Conservation (phyloP, 2,888 invertebrate species). For the Tinea trinotella region DNA sequence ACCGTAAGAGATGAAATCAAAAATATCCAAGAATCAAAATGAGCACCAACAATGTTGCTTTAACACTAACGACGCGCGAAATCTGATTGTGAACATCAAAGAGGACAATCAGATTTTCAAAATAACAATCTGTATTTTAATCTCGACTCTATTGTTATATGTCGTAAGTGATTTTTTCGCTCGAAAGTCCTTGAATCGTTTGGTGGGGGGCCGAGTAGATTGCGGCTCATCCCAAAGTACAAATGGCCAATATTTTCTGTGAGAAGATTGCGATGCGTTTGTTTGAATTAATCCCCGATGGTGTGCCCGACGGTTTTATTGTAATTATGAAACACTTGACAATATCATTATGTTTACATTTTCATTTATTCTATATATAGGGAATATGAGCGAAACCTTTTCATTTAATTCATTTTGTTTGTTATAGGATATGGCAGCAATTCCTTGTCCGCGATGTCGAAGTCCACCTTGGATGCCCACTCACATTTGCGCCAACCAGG, state of each 20-base stretch:
- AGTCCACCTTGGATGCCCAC: conserved; percentile 89
- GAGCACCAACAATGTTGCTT: conserved; percentile 59
- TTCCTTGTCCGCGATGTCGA: conserved; percentile 83
- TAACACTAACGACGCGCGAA: conserved; percentile 35
- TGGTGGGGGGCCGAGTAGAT: conserved; percentile 18
- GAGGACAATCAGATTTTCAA: conserved; percentile 25
- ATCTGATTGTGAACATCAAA: conserved; percentile 45
- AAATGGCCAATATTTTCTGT: conserved; percentile 32
- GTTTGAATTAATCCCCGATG: not conserved
- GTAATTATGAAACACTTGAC: not conserved
- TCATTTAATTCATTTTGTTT: conserved; percentile 19
- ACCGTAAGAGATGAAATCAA: conserved; percentile 64
- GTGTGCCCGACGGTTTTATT: not conserved
- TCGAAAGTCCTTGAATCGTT: not conserved
- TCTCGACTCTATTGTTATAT: not conserved
- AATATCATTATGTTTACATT: not conserved
- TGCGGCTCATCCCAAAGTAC: conserved; percentile 23
- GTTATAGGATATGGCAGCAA: conserved; percentile 89
- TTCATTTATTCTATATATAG: not conserved
- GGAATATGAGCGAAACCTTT: too few species aligned
- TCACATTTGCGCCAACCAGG: conserved; percentile 92
- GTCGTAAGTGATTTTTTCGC: not conserved
- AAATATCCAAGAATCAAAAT: conserved; percentile 66
- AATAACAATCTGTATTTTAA: not conserved
- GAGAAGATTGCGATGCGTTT: conserved; percentile 9